Evolutionary conservation across 2,797 vertebrate genomes (phyloP), one percentile per base, ranked within the genome.

Genomic region (Hybognathus amarus): DNA sequence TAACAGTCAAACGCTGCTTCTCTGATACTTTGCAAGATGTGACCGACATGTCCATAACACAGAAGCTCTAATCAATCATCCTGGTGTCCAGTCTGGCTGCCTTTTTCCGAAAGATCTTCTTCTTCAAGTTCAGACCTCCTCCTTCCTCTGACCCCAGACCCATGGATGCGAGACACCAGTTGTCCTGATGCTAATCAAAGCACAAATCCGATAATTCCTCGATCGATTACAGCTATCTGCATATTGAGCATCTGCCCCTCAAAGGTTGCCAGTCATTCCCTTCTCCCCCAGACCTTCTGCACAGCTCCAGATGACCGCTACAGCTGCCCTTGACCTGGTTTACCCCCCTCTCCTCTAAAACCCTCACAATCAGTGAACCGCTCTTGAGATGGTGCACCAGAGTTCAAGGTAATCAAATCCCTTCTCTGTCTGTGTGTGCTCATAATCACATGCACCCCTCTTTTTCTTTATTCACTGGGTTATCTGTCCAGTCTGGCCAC

Each of bases 221-320:
- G 93, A 94, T 95, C 90, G 92, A 94, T 95, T 92, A 93, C 83
- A 71, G 93, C 93, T 93, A 94, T 94, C 94, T 94, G 94, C 94
- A 94, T 93, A 94, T 94, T 93, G 93, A 94, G 94, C 94, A 95
- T 95, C 94, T 95, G 94, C 92, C 93, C 89, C 90, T 86, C 64
- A 92, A 93, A 93, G 91, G 91, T 91, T 89, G 90, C 90, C 90
- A 85, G 87, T 76, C 85, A 42, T 70, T 78, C 56, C 85, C 75
- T 86, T 86, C 88, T 89, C 87, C 83, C 83, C 86, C 80, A 36
- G 38, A 90, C 93, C 92, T 73, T 85, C 1, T 82, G 92, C 90
- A 90, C 90, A 87, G 87, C 86, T 90, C 80, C 36, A 66, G 56
- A 82, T 89, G 89, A 83, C 88, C 85, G n/a, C 89, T 83, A 83